Evolutionary conservation across 2,797 vertebrate genomes (phyloP), one percentile per base, ranked within the genome.

Genomic region (Chaunax sp.): DNA sequence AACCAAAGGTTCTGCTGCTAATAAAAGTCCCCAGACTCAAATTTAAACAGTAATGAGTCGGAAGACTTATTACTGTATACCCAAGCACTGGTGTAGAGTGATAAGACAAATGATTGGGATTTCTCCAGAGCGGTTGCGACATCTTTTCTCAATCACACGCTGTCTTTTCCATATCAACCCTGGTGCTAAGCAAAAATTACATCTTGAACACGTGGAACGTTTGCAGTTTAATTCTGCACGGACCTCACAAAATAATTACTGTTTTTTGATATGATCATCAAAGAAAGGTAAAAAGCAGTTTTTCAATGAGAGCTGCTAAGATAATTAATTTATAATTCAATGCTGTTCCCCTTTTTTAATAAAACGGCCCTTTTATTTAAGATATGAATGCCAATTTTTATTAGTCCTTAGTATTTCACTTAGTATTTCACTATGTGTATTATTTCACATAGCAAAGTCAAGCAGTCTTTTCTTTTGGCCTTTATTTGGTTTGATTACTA

Each of bases 41-140:
- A 86, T 91, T 88, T 87, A 64, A 87, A 78, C 87, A 69, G 76
- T 91, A 91, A 92, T 87, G 81, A 91, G 80, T 75, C 76, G 78
- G 76, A 77, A 90, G 84, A 91, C 92, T 81, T 82, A 90, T 90
- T 73, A 87, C 78, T 82, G 69, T 82, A 87, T 72, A 54, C 75
- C 66, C 47, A 71, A 54, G 79, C 74, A 66, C 77, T 82, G 72
- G 70, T 68, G 77, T 73, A 56, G 62, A 87, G 74, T 73, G 77
- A 85, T 84, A 86, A 85, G 83, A 78, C 43, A 77, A 85, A 78
- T 77, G 62, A 72, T 71, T 79, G 81, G 40, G 43, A 80, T 86
- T 87, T 78, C 77, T 80, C 61, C 54, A 46, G 70, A 75, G 64
- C 58, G 40, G 57, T 55, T 43, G 37, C 64, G 64, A 44, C 66